Base-by-base conservation (phyloP, 2,113 vertebrate genomes). In the Onychostruthus taczanowskii region DNA sequence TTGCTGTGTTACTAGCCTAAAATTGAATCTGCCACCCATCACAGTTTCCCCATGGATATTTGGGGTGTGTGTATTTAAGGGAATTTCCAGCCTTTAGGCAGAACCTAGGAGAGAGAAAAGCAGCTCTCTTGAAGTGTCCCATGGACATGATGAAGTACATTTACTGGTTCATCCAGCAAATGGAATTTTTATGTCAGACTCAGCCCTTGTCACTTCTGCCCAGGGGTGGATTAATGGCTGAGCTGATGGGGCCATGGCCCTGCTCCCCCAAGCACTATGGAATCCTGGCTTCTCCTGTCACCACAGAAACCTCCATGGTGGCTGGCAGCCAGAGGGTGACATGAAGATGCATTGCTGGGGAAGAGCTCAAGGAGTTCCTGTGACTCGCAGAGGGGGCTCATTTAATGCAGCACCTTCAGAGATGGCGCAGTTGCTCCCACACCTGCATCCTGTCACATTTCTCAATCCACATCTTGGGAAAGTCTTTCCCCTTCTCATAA, bases 231-330 rank as follows among this genome's bases (percentile, higher is more conserved):
- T 95, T 94, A 73, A 89, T 61, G 58, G 55, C 44, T 43, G 53
- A 78, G 69, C 58, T 87, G 69, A 83, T 83, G 58, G 27, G 83
- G 44, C 58, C 11, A 0, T 16, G 66, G 58, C 63, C 50, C 30
- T 0, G 0, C 47, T 33, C 20, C 53, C 58, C 24, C 37, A 35
- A 37, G 58, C 4, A 0, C 33, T 52, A 1, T n/a, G 41, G 73
- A n/a, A 30, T 44, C 43, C 56, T 95, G 75, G 56, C 49, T 91
- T 76, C 47, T 62, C 31, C 64, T 82, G 67, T 79, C 68, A 37
- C 16, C 53, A 8, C 37, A 61, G 66, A 76, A 90, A 33, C 35
- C 58, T 87, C 39, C 17, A 1, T 7, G 0, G 2, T 87, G 82
- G 63, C 83, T 86, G 2, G 1, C 64, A 87, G 89, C 59, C 84